Evolutionary conservation across 2,888 invertebrate genomes (phyloP).

Genomic region (Synanthedon myopaeformis): DNA sequence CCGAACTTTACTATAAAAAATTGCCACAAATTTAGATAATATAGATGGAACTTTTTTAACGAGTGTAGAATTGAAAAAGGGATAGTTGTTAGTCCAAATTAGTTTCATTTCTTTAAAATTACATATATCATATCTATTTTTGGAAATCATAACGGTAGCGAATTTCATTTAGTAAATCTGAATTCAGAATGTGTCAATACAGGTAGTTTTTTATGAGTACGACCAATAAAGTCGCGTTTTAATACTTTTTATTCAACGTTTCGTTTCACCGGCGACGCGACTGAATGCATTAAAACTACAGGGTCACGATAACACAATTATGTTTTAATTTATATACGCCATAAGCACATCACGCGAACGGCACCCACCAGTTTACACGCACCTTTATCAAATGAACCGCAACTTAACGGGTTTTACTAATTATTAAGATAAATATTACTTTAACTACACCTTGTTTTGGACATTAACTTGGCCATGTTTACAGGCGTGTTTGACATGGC

Average conservation of each 20-base stretch:
- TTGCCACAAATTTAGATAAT: too few species aligned
- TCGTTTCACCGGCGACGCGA: constrained; percentile 16
- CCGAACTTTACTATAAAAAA: too few species aligned
- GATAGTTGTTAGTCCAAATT: too few species aligned
- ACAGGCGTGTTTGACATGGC: not conserved
- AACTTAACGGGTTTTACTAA: constrained; percentile 59
- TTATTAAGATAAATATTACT: constrained; percentile 68
- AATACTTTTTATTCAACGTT: not conserved
- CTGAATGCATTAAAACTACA: constrained; percentile 55
- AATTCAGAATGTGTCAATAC: too few species aligned
- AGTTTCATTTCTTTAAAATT: too few species aligned
- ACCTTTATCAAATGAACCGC: constrained; percentile 58
- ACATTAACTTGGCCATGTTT: constrained; percentile 22
- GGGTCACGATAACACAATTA: constrained; percentile 70
- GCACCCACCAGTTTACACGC: constrained; percentile 42
- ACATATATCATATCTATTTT: too few species aligned
- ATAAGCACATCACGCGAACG: constrained; percentile 51
- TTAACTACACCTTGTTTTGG: constrained; percentile 56
- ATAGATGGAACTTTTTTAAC: too few species aligned
- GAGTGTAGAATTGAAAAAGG: too few species aligned
- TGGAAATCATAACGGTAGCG: too few species aligned
- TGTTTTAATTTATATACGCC: constrained; percentile 67
- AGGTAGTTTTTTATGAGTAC: too few species aligned
- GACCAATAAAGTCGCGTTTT: not conserved
- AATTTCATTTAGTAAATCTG: too few species aligned